Evolutionary conservation across 2,888 invertebrate genomes (phyloP).

Genomic region (Diplazon laetatorius): DNA sequence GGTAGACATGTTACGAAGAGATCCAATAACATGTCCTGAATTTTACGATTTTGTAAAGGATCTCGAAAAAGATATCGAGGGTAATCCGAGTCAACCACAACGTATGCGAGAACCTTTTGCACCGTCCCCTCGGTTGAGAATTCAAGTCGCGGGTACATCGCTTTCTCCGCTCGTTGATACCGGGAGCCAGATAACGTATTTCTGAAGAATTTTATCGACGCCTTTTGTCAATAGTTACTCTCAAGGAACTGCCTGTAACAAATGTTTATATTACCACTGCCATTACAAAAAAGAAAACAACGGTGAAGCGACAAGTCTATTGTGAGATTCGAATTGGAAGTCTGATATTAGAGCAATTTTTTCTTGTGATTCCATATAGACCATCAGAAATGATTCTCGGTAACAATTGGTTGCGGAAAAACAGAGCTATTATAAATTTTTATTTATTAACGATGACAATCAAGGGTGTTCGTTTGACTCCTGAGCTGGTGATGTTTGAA

Average conservation of each 20-base stretch:
- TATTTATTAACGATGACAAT: not conserved
- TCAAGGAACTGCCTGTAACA: conserved; percentile 34
- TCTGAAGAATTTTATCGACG: conserved; percentile 53
- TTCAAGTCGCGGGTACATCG: conserved; percentile 24
- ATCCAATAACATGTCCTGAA: conserved; percentile 20
- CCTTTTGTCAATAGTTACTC: not conserved
- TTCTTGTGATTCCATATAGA: conserved; percentile 26
- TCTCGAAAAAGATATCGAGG: conserved; percentile 35
- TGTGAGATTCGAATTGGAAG: conserved; percentile 42
- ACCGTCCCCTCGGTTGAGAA: conserved; percentile 45
- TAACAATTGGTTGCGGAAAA: conserved; percentile 30
- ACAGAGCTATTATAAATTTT: conserved; percentile 31
- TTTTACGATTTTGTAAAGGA: conserved; percentile 49
- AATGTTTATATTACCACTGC: conserved; percentile 22
- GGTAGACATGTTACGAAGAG: not conserved
- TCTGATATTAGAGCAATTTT: conserved; percentile 8
- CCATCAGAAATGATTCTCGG: conserved; percentile 32
- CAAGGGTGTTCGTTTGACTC: not conserved
- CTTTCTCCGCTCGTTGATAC: conserved; percentile 58
- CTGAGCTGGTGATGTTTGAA: not conserved
- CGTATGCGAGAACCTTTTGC: not conserved
- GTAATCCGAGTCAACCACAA: not conserved
- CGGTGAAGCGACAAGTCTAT: conserved; percentile 53
- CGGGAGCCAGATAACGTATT: conserved; percentile 65
- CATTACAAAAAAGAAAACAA: conserved; percentile 27